Evolutionary conservation across 2,888 invertebrate species (phyloP).

Genomic region (Calliphora vomitoria): DNA sequence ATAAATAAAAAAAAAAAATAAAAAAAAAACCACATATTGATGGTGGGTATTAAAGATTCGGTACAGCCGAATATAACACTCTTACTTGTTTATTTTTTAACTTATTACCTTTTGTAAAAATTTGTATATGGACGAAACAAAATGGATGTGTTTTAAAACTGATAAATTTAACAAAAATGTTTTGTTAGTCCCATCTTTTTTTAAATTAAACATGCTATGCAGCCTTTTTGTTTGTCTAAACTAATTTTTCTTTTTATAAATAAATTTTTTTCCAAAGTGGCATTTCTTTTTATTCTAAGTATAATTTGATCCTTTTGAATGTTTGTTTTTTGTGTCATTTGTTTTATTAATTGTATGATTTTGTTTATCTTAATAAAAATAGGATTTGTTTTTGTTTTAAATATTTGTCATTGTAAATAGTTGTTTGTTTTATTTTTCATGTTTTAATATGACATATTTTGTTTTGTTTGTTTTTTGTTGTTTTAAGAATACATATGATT

Average conservation of each 20-base stretch:
- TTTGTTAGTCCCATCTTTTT: conserved; percentile 64
- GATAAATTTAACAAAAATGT: conserved; percentile 55
- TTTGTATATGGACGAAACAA: conserved; percentile 72
- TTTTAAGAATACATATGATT: background rate
- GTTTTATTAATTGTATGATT: conserved; percentile 33
- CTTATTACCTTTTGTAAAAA: conserved; percentile 43
- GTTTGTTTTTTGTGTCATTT: conserved; percentile 35
- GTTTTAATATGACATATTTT: conserved; percentile 68
- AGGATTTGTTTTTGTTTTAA: conserved; percentile 53
- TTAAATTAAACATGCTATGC: conserved; percentile 56
- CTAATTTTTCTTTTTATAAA: conserved; percentile 37
- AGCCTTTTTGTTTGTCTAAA: conserved; percentile 62
- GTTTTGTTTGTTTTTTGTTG: conserved; percentile 55
- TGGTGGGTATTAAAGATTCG: too few relatives aligned
- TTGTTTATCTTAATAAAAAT: conserved; percentile 52
- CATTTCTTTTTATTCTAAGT: conserved; percentile 14
- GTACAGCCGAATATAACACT: too few relatives aligned
- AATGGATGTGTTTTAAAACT: conserved; percentile 70
- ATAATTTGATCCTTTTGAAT: conserved; percentile 58
- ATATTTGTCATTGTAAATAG: conserved; percentile 74
- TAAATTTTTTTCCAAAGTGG: conserved; percentile 51
- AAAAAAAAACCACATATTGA: too few relatives aligned
- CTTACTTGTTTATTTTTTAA: conserved; percentile 1
- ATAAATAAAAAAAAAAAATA: too few relatives aligned
- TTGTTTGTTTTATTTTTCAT: conserved; percentile 74